Base-by-base conservation (phyloP, 2,888 invertebrate species). In the Mamestra brassicae region DNA sequence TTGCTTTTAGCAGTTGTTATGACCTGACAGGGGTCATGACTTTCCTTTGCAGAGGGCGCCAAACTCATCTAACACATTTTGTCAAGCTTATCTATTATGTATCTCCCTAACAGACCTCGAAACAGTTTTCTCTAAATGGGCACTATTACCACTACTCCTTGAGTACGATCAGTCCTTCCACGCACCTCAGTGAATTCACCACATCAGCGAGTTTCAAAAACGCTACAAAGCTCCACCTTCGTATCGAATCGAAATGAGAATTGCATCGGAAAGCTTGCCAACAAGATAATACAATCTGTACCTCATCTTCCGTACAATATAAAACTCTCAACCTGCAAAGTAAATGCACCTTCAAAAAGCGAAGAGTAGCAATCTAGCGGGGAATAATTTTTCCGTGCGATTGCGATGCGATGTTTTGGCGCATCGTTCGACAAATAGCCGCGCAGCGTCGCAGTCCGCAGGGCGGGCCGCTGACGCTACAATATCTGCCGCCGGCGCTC, bases 361-460 rank as follows among this genome's bases (percentile, higher is more conserved):
- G 89, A 92, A 91, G 92, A 93, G 92, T 93, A 94, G 93, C 95
- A 95, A 94, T 95, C 93, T 93, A 92, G 93, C 90, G 91, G 86
- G 89, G 93, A 94, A 96, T 95, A 94, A 93, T 95, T 95, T 95
- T 95, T 95, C 94, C 93, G 93, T 93, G 90, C 93, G 94, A 96
- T 95, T 95, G 94, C 94, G 91, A 94, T 93, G 95, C 92, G 90
- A 95, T 96, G 94, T 95, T 96, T 96, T 95, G 96, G 96, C 95
- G 96, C 96, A 95, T 93, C 94, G 95, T 94, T 95, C 95, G 93
- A 94, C 94, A 95, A 95, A 96, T 95, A 94, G 92, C 90, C 92
- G 89, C 88, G 84, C 72, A 78, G 71, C 92, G 91, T 93, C 93
- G 94, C 92, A 94, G 94, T 94, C 94, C 92, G 94, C 94, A 94